phyloP scores from a whole-genome alignment of 2,888 invertebrate species.

The Acleris literana region DNA sequence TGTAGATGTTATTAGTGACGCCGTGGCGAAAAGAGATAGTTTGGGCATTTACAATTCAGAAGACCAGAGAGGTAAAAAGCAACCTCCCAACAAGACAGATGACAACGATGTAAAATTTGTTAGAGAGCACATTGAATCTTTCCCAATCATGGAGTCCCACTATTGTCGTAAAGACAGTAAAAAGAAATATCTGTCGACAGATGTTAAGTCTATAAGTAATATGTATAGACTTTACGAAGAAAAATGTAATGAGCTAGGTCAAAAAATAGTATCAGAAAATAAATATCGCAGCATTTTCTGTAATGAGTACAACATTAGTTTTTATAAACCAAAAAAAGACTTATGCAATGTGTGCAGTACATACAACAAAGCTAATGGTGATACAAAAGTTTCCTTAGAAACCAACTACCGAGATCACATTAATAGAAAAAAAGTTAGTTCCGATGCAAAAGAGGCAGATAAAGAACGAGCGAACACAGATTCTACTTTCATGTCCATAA shows the following conservation, averaged over 20 bases:
- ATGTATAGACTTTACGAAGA: slow-evolving; percentile 16
- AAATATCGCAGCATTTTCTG: slow-evolving; percentile 34
- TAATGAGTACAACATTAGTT: slow-evolving; percentile 34
- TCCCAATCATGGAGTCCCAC: slow-evolving; percentile 42
- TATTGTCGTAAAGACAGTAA: slow-evolving; percentile 37
- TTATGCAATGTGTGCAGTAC: background rate
- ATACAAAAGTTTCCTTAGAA: background rate
- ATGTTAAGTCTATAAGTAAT: slow-evolving; percentile 26
- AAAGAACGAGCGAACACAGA: background rate
- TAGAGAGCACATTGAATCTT: slow-evolving; percentile 39
- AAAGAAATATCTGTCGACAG: slow-evolving; percentile 38
- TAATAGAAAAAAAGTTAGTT: slow-evolving; percentile 3
- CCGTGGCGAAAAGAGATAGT: slow-evolving; percentile 33
- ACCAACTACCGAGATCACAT: background rate
- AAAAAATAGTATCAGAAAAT: slow-evolving; percentile 29
- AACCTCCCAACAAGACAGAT: slow-evolving; percentile 36
- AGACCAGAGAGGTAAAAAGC: slow-evolving; percentile 41
- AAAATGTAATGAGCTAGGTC: slow-evolving; percentile 24
- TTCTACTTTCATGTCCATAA: slow-evolving; percentile 3
- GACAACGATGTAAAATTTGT: slow-evolving; percentile 37
- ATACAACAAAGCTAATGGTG: background rate
- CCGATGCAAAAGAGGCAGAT: background rate
- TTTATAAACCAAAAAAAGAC: slow-evolving; percentile 38
- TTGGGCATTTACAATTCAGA: slow-evolving; percentile 27
- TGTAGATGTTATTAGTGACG: slow-evolving; percentile 35